These are phyloP conservation scores for Periplaneta americana DNA, from an alignment of 1,140 invertebrate genomes.

Conservation along the genomic window DNA sequence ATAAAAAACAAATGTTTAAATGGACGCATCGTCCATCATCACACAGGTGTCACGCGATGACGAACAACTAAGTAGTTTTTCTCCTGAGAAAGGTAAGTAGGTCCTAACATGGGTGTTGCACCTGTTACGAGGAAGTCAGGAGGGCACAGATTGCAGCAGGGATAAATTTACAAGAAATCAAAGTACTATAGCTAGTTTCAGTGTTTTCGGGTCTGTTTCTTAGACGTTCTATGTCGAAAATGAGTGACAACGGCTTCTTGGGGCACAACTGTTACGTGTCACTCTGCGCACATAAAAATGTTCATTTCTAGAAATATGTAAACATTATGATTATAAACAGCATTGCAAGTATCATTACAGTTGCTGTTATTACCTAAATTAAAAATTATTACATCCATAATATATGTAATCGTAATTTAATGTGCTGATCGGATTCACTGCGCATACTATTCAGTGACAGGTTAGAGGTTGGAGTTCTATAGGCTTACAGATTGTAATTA, in stretches of 20 bases:
- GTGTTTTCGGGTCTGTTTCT: not conserved
- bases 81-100: conserved; percentile 84
- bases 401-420: too few species aligned
- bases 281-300: too few species aligned
- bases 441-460: too few species aligned
- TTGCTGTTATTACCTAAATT: too few species aligned
- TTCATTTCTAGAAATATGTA: not conserved
- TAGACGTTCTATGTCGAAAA: not conserved
- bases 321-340: not conserved
- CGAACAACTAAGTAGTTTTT: conserved; percentile 87
- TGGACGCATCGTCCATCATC: conserved; percentile 97
- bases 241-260: not conserved
- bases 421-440: too few species aligned
- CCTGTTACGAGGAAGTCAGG: conserved; percentile 5
- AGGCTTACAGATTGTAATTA: too few species aligned
- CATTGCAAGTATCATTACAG: too few species aligned
- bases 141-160: not conserved
- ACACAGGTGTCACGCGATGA: conserved; percentile 95
- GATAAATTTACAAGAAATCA: not conserved
- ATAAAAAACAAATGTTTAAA: conserved; percentile 70
- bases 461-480: too few species aligned
- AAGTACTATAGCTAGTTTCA: not conserved
- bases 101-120: conserved; percentile 14
- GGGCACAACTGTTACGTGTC: not conserved
- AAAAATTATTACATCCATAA: too few species aligned